Base-by-base conservation (phyloP, 2,888 invertebrate genomes). In the Tetheella fluctuosa region DNA sequence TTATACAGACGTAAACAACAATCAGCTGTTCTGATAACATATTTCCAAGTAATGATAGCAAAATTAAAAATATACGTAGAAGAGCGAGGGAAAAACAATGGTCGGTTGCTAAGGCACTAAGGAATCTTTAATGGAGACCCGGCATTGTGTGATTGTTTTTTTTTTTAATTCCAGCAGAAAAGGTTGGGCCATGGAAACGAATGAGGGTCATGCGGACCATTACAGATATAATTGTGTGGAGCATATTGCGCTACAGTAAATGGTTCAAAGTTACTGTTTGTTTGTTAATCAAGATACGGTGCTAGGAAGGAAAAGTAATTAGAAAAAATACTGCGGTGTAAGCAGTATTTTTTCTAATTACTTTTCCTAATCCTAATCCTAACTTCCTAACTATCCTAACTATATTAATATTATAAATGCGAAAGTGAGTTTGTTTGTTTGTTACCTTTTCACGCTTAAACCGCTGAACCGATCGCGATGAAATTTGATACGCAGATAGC, bases 111-210 rank as follows among this genome's bases (percentile, higher is more conserved):
- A 48, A n/a, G 48, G 48, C 48, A 10, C 48, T 48, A 17, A 3
- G 48, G 48, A 48, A 48, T 48, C 20, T 10, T 48, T n/a, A 42
- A 48, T 48, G 20, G 10, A 48, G 20, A 48, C 48, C 48, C 20
- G 48, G 20, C 20, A 48, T 48, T 48, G 48, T 20, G 48, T 20
- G 48, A 20, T 48, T 48, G 48, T 48, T 20, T 39, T 10, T 54
- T 54, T 34, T 34, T 55, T 55, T 55, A 20, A 55, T 55, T 55
- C 23, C 55, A 34, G 17, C 37, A 55, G 48, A 48, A 48, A n/a
- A 20, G 17, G 48, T 48, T 48, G 7, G 48, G 20, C 6, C 2
- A n/a, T 20, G 10, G 15, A 28, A 30, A 30, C 25, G 17, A 54
- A 34, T 55, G 23, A 55, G 55, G 55, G 55, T 54, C 55, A 37